A percentile compares a stretch with the other conserved stretches of the same genome.
Evolutionary conservation across 1,140 invertebrate species (phyloP).

Genomic region (Drosophila yakuba): DNA sequence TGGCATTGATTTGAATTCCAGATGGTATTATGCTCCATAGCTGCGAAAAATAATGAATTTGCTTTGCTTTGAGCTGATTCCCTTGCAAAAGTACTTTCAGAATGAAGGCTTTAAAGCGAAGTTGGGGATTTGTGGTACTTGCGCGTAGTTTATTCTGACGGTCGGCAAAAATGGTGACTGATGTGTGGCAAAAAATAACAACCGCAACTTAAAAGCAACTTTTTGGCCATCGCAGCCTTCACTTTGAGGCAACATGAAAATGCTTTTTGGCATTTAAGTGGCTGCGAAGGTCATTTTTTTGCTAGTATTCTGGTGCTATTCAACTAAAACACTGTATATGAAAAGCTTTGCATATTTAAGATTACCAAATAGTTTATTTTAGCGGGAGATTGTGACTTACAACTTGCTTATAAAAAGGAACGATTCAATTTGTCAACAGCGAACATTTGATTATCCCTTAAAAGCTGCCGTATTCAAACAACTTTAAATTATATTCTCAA

Average conservation of each 20-base stretch:
- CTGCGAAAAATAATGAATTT: too few species aligned
- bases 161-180: not conserved
- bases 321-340: too few species aligned
- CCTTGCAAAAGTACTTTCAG: too few species aligned
- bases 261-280: conserved; percentile 5
- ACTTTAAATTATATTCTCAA: not conserved
- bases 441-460: not conserved
- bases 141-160: too few species aligned
- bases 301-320: too few species aligned
- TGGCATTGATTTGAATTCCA: not conserved
- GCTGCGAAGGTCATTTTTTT: not conserved
- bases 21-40: not conserved
- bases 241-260: conserved; percentile 10
- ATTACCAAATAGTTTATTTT: too few species aligned
- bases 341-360: too few species aligned
- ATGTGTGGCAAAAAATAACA: not conserved
- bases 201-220: not conserved
- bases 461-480: not conserved
- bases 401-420: not conserved
- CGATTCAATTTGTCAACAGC: not conserved
- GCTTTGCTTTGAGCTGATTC: too few species aligned
- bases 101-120: too few species aligned
- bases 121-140: too few species aligned
- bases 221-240: not conserved
- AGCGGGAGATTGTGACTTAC: not conserved